Percentiles rank a stretch among this genome's conserved stretches.
Conservation (phyloP, 2,797 vertebrate genomes). For the Nyctibius grandis region DNA sequence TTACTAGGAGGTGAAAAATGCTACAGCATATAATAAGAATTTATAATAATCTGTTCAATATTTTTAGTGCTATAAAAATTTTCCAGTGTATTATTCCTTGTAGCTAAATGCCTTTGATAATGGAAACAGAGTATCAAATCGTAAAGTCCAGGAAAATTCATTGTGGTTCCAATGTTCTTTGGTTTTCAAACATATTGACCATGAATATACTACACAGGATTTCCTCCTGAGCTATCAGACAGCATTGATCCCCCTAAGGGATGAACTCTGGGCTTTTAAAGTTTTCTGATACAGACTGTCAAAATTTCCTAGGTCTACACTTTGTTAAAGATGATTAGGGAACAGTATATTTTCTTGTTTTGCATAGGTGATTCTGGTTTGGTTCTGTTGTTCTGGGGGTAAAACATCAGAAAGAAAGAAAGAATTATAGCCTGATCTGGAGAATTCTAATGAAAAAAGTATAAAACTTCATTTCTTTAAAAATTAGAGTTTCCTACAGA, state of each 20-base stretch:
- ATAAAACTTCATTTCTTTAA: background rate
- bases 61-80: background rate
- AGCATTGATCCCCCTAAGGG: background rate
- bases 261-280: background rate
- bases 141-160: background rate
- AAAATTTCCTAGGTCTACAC: background rate
- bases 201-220: background rate
- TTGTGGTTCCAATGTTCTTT: rapidly evolving
- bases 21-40: background rate
- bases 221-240: background rate
- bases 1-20: background rate
- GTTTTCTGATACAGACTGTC: background rate
- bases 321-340: background rate
- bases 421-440: background rate
- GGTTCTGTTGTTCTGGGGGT: background rate
- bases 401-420: background rate
- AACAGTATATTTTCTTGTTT: background rate
- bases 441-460: background rate
- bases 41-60: background rate
- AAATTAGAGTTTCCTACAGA: background rate
- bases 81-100: background rate
- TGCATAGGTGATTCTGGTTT: background rate
- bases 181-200: background rate
- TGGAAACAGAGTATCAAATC: background rate
- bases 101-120: background rate